Conservation (phyloP, 92 coral and sea anemone species). For the Plumapathes pennacea region DNA sequence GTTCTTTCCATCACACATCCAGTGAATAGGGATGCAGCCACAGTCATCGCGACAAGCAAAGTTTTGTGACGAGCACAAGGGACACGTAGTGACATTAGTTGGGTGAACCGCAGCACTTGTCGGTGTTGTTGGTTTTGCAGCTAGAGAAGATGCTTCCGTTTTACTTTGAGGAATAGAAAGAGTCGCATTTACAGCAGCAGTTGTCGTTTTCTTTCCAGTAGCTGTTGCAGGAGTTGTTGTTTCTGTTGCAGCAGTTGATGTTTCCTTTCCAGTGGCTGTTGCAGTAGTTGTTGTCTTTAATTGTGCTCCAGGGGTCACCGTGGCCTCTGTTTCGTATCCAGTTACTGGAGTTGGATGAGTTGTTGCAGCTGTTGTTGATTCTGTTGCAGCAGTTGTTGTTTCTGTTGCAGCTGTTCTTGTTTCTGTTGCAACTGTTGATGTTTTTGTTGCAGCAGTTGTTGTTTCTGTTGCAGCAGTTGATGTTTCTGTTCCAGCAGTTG, state of each 20-base stretch:
- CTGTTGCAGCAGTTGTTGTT: no score
- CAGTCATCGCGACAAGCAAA: slow-evolving; percentile 32
- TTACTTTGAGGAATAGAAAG: background rate
- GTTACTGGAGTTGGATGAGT: background rate
- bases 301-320: background rate
- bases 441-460: background rate
- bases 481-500: background rate
- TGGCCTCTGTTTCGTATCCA: background rate
- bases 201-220: background rate
- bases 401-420: background rate
- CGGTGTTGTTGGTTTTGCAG: background rate
- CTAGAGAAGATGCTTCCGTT: background rate
- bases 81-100: slow-evolving; percentile 11
- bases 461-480: background rate
- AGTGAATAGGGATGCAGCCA: slow-evolving; percentile 30
- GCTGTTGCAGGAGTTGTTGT: background rate
- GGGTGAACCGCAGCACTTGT: background rate
- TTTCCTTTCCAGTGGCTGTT: background rate
- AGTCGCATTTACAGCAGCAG: background rate
- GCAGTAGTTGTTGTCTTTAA: background rate
- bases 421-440: background rate
- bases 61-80: slow-evolving; percentile 28
- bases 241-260: background rate
- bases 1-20: slow-evolving; percentile 45
- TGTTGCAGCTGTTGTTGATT: background rate